Conservation (phyloP, 2,113 vertebrate species). For the Petrocephalus zakoni region DNA sequence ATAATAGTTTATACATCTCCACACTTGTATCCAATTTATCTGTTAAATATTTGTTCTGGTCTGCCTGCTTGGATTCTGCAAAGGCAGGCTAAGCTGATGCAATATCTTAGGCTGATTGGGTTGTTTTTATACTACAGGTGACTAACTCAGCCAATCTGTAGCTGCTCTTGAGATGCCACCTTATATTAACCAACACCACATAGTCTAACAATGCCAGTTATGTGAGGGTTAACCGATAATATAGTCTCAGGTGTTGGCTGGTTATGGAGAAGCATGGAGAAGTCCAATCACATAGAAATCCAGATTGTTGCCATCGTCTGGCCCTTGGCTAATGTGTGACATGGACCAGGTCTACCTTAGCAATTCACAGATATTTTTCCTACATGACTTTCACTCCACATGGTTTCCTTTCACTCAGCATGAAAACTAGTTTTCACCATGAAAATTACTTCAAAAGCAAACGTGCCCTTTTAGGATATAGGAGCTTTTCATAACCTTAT, state of each 20-base stretch:
- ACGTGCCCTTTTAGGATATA: conserved; percentile 14
- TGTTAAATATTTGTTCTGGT: background rate
- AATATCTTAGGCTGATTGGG: background rate
- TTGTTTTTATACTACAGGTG: background rate
- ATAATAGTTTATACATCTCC: background rate
- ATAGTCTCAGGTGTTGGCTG: background rate
- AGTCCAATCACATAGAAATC: background rate
- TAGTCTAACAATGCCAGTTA: background rate
- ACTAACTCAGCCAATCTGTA: background rate
- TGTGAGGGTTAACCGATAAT: background rate
- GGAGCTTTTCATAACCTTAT: conserved; percentile 33
- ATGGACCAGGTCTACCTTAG: background rate
- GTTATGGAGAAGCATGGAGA: background rate
- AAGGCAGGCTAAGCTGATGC: background rate
- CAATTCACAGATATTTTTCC: background rate
- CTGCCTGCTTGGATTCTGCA: background rate
- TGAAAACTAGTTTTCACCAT: conserved; percentile 35
- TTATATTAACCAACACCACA: background rate
- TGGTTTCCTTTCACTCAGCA: conserved; percentile 2
- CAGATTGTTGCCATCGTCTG: background rate
- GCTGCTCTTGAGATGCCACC: background rate
- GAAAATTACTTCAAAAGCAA: background rate
- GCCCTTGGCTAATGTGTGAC: background rate
- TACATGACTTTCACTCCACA: background rate
- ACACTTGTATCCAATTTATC: background rate